Conservation (phyloP, 1,140 invertebrate genomes). For the Zaprionus kolodkinae region DNA sequence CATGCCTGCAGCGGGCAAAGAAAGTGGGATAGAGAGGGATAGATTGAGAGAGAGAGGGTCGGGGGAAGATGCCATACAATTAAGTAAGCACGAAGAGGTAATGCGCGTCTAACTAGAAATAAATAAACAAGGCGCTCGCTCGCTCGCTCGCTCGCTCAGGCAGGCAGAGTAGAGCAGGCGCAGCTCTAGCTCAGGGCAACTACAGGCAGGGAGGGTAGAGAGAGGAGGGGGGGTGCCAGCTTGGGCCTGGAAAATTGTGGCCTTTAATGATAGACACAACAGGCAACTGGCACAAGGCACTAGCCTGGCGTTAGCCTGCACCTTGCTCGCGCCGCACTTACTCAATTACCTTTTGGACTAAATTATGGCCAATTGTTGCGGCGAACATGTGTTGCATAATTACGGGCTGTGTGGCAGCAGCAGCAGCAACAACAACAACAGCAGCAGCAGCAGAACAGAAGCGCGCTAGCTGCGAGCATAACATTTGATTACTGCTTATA, state of each 20-base stretch:
- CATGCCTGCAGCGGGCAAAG: slow-evolving; percentile 13
- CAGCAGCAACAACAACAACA: slow-evolving; percentile 43
- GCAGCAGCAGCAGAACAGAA: slow-evolving; percentile 34
- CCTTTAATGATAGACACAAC: slow-evolving; percentile 64
- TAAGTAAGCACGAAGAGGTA: slow-evolving; percentile 71
- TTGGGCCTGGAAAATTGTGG: slow-evolving; percentile 21
- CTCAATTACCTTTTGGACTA: slow-evolving; percentile 79
- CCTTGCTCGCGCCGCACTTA: slow-evolving; percentile 44
- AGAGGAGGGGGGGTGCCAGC: background rate
- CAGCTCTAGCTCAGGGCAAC: slow-evolving; percentile 24
- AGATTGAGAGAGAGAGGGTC: background rate
- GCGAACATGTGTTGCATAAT: slow-evolving; percentile 80
- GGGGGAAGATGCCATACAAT: slow-evolving; percentile 62
- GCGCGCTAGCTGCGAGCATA: slow-evolving; percentile 65
- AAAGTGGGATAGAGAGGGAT: slow-evolving; percentile 2
- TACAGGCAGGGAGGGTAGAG: slow-evolving; percentile 26
- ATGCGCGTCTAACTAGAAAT: slow-evolving; percentile 78
- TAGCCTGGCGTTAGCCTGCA: slow-evolving; percentile 55
- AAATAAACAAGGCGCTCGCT: slow-evolving; percentile 72
- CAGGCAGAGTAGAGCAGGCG: too few relatives aligned
- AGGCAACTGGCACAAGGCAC: slow-evolving; percentile 15
- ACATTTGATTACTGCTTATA: slow-evolving; percentile 81
- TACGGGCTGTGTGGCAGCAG: slow-evolving; percentile 71
- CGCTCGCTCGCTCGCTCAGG: too few relatives aligned
- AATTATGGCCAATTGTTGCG: slow-evolving; percentile 81